These are phyloP conservation scores for Leptinotarsa defecta DNA, from an alignment of 1,140 invertebrate genomes.

Conservation along the genomic window DNA sequence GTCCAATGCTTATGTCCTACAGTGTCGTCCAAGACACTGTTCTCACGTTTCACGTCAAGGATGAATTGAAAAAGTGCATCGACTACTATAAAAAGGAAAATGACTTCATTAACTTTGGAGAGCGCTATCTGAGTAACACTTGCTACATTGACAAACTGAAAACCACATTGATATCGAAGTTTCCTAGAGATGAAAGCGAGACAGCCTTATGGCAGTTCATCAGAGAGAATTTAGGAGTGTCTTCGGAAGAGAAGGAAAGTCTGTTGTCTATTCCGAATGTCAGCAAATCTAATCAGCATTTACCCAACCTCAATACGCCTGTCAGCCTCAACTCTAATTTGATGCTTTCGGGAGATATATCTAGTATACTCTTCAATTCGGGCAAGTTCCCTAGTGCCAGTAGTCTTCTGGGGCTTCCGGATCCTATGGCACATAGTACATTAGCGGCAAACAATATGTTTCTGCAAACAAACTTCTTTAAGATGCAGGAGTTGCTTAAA, in stretches of 20 bases:
- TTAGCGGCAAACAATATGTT: conserved; percentile 72
- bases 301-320: conserved; percentile 54
- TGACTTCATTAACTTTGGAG: conserved; percentile 78
- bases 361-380: conserved; percentile 64
- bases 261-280: conserved; percentile 62
- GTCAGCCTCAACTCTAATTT: conserved; percentile 61
- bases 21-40: conserved; percentile 81
- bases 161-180: conserved; percentile 67
- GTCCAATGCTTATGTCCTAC: conserved; percentile 87
- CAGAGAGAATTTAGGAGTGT: conserved; percentile 61
- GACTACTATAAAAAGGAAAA: conserved; percentile 83
- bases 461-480: conserved; percentile 61
- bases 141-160: conserved; percentile 82
- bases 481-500: conserved; percentile 61
- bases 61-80: conserved; percentile 84
- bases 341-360: conserved; percentile 66
- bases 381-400: conserved; percentile 64
- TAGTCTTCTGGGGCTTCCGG: conserved; percentile 64
- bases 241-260: conserved; percentile 61
- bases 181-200: conserved; percentile 69
- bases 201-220: conserved; percentile 68
- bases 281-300: conserved; percentile 57
- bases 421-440: conserved; percentile 71
- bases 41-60: conserved; percentile 79
- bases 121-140: conserved; percentile 72